These are phyloP conservation scores for Strigops habroptila DNA, from an alignment of 2,113 vertebrate genomes.

Conservation along the genomic window DNA sequence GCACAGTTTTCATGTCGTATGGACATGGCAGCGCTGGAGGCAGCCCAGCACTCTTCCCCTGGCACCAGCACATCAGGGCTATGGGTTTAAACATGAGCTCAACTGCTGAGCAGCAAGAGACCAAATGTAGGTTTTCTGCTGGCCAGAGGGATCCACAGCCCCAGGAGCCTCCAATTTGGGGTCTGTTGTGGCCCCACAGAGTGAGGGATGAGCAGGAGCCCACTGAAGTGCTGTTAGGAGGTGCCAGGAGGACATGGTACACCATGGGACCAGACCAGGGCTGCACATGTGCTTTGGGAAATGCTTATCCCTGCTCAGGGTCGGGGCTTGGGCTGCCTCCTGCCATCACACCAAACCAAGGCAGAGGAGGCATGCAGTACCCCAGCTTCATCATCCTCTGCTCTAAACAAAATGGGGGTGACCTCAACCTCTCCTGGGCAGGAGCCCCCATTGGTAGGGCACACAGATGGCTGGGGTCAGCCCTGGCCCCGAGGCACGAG, in stretches of 20 bases:
- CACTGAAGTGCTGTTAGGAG: background rate
- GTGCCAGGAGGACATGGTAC: background rate
- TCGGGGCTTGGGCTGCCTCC: rapidly evolving
- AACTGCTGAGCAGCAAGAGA: background rate
- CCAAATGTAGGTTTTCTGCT: background rate
- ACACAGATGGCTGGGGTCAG: background rate
- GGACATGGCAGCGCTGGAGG: background rate
- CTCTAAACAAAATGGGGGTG: background rate
- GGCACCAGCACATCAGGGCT: background rate
- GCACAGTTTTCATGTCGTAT: background rate
- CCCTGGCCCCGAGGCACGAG: background rate
- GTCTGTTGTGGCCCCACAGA: background rate
- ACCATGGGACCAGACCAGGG: background rate
- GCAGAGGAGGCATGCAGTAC: background rate
- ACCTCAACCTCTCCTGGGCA: background rate
- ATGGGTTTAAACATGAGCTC: background rate
- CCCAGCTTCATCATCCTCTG: background rate
- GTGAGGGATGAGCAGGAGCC: background rate
- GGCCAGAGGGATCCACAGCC: background rate
- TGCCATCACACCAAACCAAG: background rate
- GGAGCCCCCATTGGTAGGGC: background rate
- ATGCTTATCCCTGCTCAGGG: background rate
- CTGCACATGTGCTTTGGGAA: background rate
- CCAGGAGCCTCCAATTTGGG: rapidly evolving
- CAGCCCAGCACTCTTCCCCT: background rate